A percentile compares a stretch with the other conserved stretches of the same genome.
Evolutionary conservation across 2,797 vertebrate genomes (phyloP).

Genomic region (Lophura swinhoii): DNA sequence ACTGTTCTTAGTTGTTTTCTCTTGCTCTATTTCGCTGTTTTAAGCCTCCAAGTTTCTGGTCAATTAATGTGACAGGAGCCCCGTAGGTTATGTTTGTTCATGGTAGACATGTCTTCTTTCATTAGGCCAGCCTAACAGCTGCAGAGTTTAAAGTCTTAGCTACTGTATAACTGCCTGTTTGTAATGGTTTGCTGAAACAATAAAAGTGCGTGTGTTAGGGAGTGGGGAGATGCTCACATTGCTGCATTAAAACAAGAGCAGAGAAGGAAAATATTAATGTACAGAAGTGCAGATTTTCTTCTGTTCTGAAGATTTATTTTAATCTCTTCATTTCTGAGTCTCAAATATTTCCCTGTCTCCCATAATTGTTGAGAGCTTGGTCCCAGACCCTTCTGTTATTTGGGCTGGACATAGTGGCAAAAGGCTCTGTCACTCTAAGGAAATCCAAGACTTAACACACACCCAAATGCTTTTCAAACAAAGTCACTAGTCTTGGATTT

Average conservation of each 20-base stretch:
- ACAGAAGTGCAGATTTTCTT: background rate
- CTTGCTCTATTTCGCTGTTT: conserved; percentile 44
- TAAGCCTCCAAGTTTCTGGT: conserved; percentile 35
- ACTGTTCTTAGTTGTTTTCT: conserved; percentile 30
- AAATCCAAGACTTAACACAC: background rate
- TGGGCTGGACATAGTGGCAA: background rate
- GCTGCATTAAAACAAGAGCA: background rate
- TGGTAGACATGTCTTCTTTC: conserved; percentile 51
- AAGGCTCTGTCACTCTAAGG: conserved; percentile 10
- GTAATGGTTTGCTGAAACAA: background rate
- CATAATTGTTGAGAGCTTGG: background rate
- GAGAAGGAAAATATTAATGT: background rate
- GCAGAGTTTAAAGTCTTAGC: conserved; percentile 2
- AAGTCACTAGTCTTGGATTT: background rate
- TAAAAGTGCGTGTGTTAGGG: accelerated
- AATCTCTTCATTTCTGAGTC: background rate
- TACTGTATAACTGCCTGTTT: background rate
- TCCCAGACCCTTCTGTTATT: background rate
- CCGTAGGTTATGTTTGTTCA: conserved; percentile 37
- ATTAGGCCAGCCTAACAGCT: conserved; percentile 46
- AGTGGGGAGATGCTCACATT: accelerated
- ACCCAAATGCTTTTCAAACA: conserved; percentile 25
- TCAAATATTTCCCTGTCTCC: background rate
- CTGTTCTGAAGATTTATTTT: background rate
- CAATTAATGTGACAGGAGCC: conserved; percentile 52